Conservation (phyloP, 2,113 vertebrate genomes). For the Poeciliopsis retropinna region DNA sequence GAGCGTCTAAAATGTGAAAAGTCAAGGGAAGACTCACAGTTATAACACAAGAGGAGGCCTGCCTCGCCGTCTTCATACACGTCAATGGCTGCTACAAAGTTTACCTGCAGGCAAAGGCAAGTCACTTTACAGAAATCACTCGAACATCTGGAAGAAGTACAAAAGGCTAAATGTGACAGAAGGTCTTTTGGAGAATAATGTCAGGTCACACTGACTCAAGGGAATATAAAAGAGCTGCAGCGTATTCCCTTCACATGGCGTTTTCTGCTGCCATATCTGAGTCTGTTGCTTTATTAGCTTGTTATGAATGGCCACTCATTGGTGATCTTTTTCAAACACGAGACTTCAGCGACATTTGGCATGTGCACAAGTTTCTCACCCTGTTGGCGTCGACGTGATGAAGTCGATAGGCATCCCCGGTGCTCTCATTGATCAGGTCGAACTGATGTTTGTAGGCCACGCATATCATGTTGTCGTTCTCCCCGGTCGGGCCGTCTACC, state of each 20-base stretch:
- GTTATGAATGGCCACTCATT: background rate
- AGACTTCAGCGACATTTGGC: no score
- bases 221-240: constrained; percentile 1
- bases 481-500: constrained; percentile 92
- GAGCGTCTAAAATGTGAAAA: constrained; percentile 19
- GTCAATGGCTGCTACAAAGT: constrained; percentile 97
- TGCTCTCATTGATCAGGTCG: constrained; percentile 96
- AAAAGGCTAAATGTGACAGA: constrained; percentile 27
- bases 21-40: constrained; percentile 87
- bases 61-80: constrained; percentile 99
- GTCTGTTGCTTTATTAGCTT: constrained; percentile 5
- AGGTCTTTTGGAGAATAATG: constrained; percentile 21
- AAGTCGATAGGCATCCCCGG: constrained; percentile 90
- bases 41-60: constrained; percentile 94
- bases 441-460: constrained; percentile 98
- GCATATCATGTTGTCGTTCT: constrained; percentile 98
- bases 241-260: background rate
- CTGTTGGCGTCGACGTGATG: constrained; percentile 93
- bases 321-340: background rate
- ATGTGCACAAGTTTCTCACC: constrained; percentile 74
- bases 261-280: constrained; percentile 10
- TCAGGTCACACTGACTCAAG: constrained; percentile 11
- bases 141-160: constrained; percentile 11
- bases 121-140: constrained; percentile 21
- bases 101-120: constrained; percentile 85